phyloP scores from a whole-genome alignment of 2,888 invertebrate genomes.

The Drosophila meridionalis region DNA sequence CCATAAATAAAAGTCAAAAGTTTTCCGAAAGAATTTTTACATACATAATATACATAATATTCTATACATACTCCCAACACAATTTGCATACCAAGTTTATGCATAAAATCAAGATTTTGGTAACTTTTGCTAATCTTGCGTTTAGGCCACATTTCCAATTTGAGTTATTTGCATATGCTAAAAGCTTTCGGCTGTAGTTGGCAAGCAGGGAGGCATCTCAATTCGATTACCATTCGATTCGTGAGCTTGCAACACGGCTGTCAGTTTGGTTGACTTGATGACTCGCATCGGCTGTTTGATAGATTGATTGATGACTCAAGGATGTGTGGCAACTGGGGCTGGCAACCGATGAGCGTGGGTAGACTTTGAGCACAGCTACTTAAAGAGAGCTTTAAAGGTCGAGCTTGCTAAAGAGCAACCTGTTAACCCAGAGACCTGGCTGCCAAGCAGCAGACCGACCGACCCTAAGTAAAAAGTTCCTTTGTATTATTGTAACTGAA shows the following conservation, averaged over 20 bases:
- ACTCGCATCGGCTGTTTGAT: conserved; percentile 60
- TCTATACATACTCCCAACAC: not conserved
- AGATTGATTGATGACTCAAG: conserved; percentile 65
- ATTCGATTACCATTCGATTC: conserved; percentile 75
- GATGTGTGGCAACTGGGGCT: conserved; percentile 19
- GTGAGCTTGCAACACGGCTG: conserved; percentile 68
- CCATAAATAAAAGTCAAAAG: not conserved
- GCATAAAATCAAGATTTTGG: conserved; percentile 11
- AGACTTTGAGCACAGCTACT: conserved; percentile 32
- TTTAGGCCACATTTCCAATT: conserved; percentile 39
- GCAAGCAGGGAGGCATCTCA: conserved; percentile 26
- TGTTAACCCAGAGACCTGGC: conserved; percentile 63
- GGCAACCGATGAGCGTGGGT: conserved; percentile 5
- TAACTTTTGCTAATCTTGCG: conserved; percentile 15
- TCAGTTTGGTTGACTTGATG: conserved; percentile 72
- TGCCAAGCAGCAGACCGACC: conserved; percentile 13
- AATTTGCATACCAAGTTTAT: conserved; percentile 3
- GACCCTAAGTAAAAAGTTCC: conserved; percentile 62
- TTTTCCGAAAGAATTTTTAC: not conserved
- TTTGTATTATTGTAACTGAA: conserved; percentile 70
- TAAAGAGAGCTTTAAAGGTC: conserved; percentile 28
- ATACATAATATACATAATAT: not conserved
- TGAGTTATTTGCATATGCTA: conserved; percentile 60
- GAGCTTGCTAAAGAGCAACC: conserved; percentile 49
- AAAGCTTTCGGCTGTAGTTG: conserved; percentile 55